phyloP scores from a whole-genome alignment of 2,113 vertebrate genomes.

The Clarias gariepinus region DNA sequence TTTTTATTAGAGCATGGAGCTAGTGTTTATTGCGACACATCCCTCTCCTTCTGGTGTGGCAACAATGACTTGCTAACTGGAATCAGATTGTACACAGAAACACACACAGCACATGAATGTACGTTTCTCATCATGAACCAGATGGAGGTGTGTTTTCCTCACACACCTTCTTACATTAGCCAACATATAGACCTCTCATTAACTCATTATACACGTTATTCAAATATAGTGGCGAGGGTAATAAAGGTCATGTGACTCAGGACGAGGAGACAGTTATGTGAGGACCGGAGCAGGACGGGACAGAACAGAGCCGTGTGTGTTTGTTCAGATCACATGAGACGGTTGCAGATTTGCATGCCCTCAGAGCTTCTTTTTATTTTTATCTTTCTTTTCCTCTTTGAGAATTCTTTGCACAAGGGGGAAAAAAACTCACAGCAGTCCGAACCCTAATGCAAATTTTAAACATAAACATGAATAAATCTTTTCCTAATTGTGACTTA shows the following conservation, averaged over 20 bases:
- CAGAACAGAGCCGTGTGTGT: neutral
- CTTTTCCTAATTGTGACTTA: neutral
- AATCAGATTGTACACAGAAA: too few relatives aligned
- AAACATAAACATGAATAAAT: neutral
- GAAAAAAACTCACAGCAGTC: neutral
- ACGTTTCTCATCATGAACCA: neutral
- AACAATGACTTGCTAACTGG: neutral
- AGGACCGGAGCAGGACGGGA: neutral
- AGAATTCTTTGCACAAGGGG: neutral
- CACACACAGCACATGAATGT: too few relatives aligned
- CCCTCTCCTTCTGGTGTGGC: neutral
- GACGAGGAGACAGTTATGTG: neutral
- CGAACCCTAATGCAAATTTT: neutral
- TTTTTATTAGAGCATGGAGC: slow-evolving; percentile 1
- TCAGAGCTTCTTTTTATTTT: neutral
- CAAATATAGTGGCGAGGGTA: neutral
- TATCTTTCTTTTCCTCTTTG: neutral
- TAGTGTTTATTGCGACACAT: neutral
- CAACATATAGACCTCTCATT: neutral
- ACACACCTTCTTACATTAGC: too few relatives aligned
- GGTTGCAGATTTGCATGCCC: slow-evolving; percentile 47
- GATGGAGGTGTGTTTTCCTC: neutral
- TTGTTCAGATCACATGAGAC: neutral
- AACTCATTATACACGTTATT: neutral
- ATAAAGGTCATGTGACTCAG: neutral